These are phyloP conservation scores for Anguilla japonica DNA, from an alignment of 2,113 vertebrate genomes.

Conservation along the genomic window DNA sequence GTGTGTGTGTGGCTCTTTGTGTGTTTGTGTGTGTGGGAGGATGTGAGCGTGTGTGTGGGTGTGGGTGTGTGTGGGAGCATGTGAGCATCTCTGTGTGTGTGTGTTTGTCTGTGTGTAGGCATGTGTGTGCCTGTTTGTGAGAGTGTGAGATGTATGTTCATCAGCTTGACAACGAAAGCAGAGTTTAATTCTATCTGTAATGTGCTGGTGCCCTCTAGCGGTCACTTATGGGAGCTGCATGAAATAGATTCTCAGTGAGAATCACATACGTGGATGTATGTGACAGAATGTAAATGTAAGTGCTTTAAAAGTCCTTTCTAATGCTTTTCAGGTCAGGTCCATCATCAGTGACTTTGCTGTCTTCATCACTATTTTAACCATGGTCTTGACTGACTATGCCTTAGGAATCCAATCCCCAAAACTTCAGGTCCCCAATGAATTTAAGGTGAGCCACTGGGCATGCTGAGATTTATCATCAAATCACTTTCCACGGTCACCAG, in stretches of 20 bases:
- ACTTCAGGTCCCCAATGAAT: conserved; percentile 92
- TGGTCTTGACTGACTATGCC: conserved; percentile 90
- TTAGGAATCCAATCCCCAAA: conserved; percentile 95
- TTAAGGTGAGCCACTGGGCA: conserved; percentile 79
- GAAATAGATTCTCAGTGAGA: not conserved
- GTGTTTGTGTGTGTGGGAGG: too few relatives aligned
- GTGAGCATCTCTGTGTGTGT: too few relatives aligned
- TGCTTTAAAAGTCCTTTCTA: conserved; percentile 30
- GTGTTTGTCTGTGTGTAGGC: too few relatives aligned
- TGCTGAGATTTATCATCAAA: too few relatives aligned
- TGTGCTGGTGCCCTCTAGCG: conserved; percentile 21
- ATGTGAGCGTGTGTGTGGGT: not conserved
- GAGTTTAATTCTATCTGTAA: not conserved
- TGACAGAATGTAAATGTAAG: not conserved
- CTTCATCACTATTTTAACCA: conserved; percentile 94
- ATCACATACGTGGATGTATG: not conserved
- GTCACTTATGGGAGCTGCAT: not conserved
- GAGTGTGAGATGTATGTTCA: not conserved
- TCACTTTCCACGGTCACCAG: not conserved
- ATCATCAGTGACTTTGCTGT: conserved; percentile 98
- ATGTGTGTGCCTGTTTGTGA: not conserved
- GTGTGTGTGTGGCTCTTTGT: too few relatives aligned
- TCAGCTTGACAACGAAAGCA: not conserved
- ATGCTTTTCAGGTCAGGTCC: conserved; percentile 79
- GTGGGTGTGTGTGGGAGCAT: not conserved